Conservation (phyloP, 1,140 invertebrate species). For the Uloborus diversus region DNA sequence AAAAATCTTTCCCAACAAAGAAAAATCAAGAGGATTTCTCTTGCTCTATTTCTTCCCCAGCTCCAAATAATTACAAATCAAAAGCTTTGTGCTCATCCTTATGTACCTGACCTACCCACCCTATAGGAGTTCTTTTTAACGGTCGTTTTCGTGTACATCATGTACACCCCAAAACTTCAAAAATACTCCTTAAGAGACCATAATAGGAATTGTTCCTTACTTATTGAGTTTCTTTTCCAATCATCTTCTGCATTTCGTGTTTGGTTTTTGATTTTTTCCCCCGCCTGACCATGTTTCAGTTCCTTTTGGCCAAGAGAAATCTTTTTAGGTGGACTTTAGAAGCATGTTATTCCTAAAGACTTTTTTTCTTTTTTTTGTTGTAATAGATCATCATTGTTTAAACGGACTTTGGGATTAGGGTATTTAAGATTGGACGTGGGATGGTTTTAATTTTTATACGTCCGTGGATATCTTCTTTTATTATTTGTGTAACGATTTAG, state of each 20-base stretch:
- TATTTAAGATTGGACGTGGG: too few species aligned
- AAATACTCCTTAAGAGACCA: constrained; percentile 10
- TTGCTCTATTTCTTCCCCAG: background rate
- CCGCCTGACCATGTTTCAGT: constrained; percentile 34
- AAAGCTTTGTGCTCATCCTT: background rate
- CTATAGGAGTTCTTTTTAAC: constrained; percentile 1
- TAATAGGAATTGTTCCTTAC: constrained; percentile 52
- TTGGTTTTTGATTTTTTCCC: constrained; percentile 17
- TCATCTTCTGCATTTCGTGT: constrained; percentile 23
- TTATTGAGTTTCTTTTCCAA: constrained; percentile 46
- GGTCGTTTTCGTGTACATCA: background rate
- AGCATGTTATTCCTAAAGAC: background rate
- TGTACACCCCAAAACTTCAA: constrained; percentile 2
- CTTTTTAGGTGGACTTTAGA: background rate
- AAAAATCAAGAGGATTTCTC: background rate
- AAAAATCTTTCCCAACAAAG: background rate
- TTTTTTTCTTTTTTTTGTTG: too few species aligned
- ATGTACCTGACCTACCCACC: background rate
- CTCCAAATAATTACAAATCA: background rate
- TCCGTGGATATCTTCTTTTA: too few species aligned
- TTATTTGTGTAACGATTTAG: too few species aligned
- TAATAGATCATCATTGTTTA: too few species aligned
- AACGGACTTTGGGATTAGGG: too few species aligned
- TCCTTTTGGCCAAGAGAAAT: constrained; percentile 14
- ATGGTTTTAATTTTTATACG: too few species aligned